Conservation (phyloP, 2,113 vertebrate genomes). For the Oreotrochilus melanogaster region DNA sequence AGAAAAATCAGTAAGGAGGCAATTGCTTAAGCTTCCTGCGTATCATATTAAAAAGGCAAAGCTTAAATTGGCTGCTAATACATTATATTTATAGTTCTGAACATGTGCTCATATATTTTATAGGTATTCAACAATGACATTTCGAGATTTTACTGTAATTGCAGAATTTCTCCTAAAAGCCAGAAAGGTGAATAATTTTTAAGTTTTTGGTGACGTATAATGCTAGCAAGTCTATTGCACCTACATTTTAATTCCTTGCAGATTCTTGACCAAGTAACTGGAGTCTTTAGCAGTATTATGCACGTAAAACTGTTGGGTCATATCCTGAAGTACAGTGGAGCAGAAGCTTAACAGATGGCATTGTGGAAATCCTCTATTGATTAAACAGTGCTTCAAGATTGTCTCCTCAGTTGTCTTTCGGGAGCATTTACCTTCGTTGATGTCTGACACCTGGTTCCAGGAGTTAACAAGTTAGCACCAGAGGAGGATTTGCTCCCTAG, state of each 20-base stretch:
- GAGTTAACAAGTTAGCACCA: not conserved
- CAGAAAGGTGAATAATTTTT: not conserved
- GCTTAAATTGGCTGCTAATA: not conserved
- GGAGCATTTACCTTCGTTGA: not conserved
- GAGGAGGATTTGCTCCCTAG: not conserved
- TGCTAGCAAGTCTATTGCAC: not conserved
- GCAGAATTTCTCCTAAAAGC: not conserved
- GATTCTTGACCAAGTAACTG: conserved; percentile 15
- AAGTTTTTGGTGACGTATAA: not conserved
- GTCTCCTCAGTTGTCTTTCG: conserved; percentile 1
- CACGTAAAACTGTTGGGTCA: not conserved
- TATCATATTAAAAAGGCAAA: not conserved
- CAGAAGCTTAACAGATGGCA: not conserved
- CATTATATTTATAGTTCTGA: conserved; percentile 23
- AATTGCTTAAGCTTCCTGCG: not conserved
- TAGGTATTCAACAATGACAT: conserved; percentile 2
- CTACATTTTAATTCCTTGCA: not conserved
- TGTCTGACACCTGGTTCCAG: not conserved
- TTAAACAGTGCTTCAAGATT: not conserved
- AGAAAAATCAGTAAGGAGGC: not conserved
- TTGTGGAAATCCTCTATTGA: not conserved
- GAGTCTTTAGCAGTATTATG: not conserved
- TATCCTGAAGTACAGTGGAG: not conserved
- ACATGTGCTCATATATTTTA: conserved; percentile 5
- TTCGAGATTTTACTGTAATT: not conserved